phyloP scores from a whole-genome alignment of 2,113 vertebrate species.

The Narcine bancroftii region DNA sequence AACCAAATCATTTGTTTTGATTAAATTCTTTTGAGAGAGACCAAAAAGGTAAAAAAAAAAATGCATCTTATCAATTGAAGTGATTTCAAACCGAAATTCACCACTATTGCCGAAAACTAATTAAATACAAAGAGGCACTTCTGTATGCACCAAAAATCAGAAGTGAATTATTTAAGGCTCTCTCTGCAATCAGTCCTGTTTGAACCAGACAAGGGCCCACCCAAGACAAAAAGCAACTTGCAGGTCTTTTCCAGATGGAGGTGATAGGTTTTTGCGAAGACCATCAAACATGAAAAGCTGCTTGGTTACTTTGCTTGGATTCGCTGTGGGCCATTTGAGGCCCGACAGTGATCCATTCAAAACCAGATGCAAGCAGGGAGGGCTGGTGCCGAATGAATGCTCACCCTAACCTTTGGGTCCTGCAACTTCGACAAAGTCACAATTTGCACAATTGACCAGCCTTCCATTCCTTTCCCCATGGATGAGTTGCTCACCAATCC shows the following conservation, averaged over 20 bases:
- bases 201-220: background rate
- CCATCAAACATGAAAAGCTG: background rate
- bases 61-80: no score
- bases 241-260: background rate
- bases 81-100: no score
- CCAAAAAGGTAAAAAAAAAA: no score
- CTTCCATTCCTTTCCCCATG: background rate
- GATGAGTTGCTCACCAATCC: background rate
- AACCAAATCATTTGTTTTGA: no score
- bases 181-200: background rate
- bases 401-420: background rate
- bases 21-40: no score
- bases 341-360: background rate
- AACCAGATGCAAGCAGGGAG: background rate
- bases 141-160: no score
- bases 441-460: background rate
- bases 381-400: background rate
- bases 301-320: background rate
- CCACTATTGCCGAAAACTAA: no score
- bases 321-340: background rate
- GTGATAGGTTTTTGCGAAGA: background rate
- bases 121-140: no score
- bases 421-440: no score
- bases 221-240: background rate
- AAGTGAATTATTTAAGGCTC: no score